Evolutionary conservation across 2,113 vertebrate species (phyloP), one percentile per base, ranked within the genome.

Genomic region (Otocyon megalotis): DNA sequence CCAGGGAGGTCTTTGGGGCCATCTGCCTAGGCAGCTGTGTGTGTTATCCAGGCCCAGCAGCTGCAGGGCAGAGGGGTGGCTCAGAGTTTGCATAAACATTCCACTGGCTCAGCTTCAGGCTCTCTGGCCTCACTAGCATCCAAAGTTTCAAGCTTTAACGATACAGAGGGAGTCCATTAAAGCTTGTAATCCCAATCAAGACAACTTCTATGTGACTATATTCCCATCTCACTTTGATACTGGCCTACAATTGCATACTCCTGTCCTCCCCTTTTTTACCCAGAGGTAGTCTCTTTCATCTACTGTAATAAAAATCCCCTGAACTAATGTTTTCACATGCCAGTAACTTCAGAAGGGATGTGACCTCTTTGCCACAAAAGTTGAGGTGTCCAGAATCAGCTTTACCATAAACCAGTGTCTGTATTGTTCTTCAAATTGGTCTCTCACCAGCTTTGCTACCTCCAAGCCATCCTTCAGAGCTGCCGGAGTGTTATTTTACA

Each of bases 11-110:
- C 54, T 72, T 85, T 16, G 74, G 76, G 62, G 11, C 43, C n/a
- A 63, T 60, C 62, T 96, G 79, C 76, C 90, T 77, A 26, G 71
- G 88, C 80, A 96, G 94, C 86, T 63, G 71, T 67, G 48, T 93
- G 53, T 14, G 3, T 67, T 86, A n/a, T 53, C 67, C 9, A 54
- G 56, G 69, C 32, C 28, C 15, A 17, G 35, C 77, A 96, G 77
- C 85, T 94, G 50, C 58, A 84, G 85, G 95, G 80, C n/a, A 62
- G 15, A 35, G 80, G 28, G 26, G 32, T 82, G 50, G 60, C 72
- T 48, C 35, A 53, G 56, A 82, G 43, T 85, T 60, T 90, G 30
- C 71, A 85, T 48, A 69, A 56, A 79, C 20, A 88, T 81, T 58
- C 58, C 80, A 28, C 5, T 53, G 83, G 77, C 83, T 56, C 58